A percentile compares a stretch with the other conserved stretches of the same genome.
Conservation (phyloP, 2,113 vertebrate species). For the Podiceps cristatus region DNA sequence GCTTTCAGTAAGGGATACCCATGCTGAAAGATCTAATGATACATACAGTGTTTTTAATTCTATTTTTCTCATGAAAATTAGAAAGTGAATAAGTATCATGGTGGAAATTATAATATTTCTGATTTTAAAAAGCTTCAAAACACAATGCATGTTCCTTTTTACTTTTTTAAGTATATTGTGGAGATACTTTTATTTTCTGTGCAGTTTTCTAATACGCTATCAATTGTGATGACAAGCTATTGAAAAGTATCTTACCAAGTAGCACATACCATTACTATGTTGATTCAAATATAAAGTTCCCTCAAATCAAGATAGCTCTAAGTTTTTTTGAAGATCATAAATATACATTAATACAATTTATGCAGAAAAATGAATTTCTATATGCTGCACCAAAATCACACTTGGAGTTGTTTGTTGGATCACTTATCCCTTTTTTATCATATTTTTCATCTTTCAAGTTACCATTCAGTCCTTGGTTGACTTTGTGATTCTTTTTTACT, state of each 20-base stretch:
- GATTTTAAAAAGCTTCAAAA: not conserved
- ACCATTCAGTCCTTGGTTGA: not conserved
- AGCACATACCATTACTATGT: not conserved
- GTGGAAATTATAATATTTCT: not conserved
- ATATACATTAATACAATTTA: not conserved
- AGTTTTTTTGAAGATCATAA: not conserved
- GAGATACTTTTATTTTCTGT: not conserved
- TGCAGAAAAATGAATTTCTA: not conserved
- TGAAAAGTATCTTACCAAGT: not conserved
- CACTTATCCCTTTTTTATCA: not conserved
- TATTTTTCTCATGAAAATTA: not conserved
- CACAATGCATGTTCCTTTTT: not conserved
- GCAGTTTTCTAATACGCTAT: not conserved
- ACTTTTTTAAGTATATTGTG: not conserved
- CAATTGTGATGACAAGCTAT: not conserved
- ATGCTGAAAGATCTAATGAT: not conserved
- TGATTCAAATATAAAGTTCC: not conserved
- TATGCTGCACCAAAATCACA: not conserved
- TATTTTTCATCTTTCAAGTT: not conserved
- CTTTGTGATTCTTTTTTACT: not conserved
- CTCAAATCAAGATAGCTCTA: not conserved
- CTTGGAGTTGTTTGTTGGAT: not conserved
- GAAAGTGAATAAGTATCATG: not conserved
- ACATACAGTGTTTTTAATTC: not conserved
- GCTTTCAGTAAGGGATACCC: not conserved